Base-by-base conservation (phyloP, 53 echinoderm and acorn worm genomes). In the Stichopus horrens region DNA sequence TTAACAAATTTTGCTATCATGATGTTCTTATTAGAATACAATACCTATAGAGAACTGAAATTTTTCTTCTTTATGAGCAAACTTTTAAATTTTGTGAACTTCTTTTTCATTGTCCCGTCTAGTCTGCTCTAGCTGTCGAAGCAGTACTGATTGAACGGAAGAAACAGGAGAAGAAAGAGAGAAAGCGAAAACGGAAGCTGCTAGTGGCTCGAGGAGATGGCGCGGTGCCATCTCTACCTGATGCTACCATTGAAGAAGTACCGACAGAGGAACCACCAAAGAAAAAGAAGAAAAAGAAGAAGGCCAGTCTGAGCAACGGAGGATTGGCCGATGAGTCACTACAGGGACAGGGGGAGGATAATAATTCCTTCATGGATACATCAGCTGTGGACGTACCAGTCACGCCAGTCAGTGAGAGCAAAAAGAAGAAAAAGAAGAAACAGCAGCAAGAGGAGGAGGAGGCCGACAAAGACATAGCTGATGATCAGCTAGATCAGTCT, bases 121-220 rank as follows among this genome's bases (percentile, higher is more conserved):
- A 92, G 94, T 92, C 87, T 52, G 81, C 89, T 75, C 86, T 56
- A 0, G 89, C 83, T 73, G 89, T 90, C 13, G 91, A 93, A 78
- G 90, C 77, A 5, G 91, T 89, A 56, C n/a, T 74, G 19, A 76
- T 88, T 53, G 90, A 96, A 57, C 21, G 80, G 57, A 89, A 76
- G 84, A 91, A 89, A 89, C 91, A 94, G 86, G 91, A 92, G 77
- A 92, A 97, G 90, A 95, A 97, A 59, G 90, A 93, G 56, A 92
- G 91, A 86, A 90, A 92, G 54, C 53, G 60, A 4, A 74, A 83
- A 53, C 37, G 73, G 51, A 83, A 88, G 51, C 55, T 54, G 74
- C 19, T 56, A 21, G 81, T 57, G 22, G 81, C 56, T 9, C n/a
- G 81, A 21, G 71, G 76, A 73, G 79, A 54, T 77, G 76, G 75